These are phyloP conservation scores for Nycteola revayana DNA, from an alignment of 2,888 invertebrate species.

Conservation along the genomic window DNA sequence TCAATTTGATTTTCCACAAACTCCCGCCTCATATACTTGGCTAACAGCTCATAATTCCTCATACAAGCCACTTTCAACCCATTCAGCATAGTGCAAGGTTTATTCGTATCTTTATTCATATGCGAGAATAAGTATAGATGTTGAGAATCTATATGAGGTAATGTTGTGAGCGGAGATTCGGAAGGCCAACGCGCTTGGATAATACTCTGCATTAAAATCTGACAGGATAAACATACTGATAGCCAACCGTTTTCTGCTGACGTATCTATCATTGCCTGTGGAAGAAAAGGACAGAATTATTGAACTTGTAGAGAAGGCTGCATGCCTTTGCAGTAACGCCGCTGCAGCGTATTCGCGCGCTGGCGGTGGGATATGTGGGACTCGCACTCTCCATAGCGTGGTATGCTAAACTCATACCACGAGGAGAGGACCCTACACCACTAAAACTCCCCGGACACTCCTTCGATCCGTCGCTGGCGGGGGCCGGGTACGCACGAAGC, in stretches of 20 bases:
- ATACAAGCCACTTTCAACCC: conserved; percentile 78
- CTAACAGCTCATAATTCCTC: conserved; percentile 83
- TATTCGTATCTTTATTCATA: conserved; percentile 61
- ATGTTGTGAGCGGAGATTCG: conserved; percentile 87
- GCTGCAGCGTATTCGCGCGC: too few relatives aligned
- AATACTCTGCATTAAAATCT: conserved; percentile 92
- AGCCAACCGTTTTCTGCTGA: conserved; percentile 96
- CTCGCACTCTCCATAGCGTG: too few relatives aligned
- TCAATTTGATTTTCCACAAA: conserved; percentile 87
- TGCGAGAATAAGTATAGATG: conserved; percentile 83
- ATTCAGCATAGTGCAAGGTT: conserved; percentile 76
- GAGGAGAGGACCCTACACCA: too few relatives aligned
- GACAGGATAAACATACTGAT: conserved; percentile 88
- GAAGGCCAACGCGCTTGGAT: conserved; percentile 95
- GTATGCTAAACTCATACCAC: too few relatives aligned
- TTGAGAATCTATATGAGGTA: conserved; percentile 88
- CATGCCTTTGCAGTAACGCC: too few relatives aligned
- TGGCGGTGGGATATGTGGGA: too few relatives aligned
- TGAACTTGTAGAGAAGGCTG: too few relatives aligned
- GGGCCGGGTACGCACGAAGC: too few relatives aligned
- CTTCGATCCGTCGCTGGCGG: too few relatives aligned
- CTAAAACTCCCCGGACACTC: too few relatives aligned
- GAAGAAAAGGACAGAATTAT: background rate
- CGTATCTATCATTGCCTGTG: conserved; percentile 97
- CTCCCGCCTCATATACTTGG: conserved; percentile 83